phyloP scores from a whole-genome alignment of 2,888 invertebrate genomes.

The Eilema griseolum region DNA sequence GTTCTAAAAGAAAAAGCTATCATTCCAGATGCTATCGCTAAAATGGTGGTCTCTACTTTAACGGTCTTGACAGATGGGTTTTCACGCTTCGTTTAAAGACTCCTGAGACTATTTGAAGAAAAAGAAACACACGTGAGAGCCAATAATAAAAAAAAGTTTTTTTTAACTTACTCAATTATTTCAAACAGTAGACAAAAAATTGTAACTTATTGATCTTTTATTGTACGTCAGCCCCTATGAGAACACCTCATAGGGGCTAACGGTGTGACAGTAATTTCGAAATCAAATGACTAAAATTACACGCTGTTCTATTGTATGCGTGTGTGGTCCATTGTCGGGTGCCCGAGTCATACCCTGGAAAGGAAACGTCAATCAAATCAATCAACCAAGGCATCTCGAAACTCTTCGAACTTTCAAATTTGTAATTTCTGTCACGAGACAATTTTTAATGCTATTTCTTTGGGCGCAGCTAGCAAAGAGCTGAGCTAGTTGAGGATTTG shows the following conservation, averaged over 20 bases:
- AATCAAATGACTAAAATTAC: not conserved
- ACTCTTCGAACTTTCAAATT: not conserved
- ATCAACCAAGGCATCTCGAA: not conserved
- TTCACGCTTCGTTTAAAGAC: not conserved
- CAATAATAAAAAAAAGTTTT: not conserved
- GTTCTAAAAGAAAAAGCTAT: too few relatives aligned
- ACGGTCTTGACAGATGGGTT: not conserved
- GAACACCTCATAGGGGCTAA: not conserved
- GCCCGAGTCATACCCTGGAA: conserved; percentile 21
- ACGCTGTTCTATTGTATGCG: not conserved
- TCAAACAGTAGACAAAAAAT: not conserved
- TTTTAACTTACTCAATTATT: too few relatives aligned
- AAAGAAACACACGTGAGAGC: not conserved
- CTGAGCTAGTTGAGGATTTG: not conserved
- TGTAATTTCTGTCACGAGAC: not conserved
- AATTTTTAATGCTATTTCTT: not conserved
- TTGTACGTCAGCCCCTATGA: not conserved
- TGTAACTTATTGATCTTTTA: not conserved
- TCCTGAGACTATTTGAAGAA: not conserved
- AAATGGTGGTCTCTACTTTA: not conserved
- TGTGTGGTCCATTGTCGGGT: conserved; percentile 24
- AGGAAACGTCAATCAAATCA: conserved; percentile 10
- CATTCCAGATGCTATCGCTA: not conserved
- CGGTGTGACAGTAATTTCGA: not conserved
- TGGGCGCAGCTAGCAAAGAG: not conserved